phyloP scores from a whole-genome alignment of 1,140 invertebrate genomes.

The Atta cephalotes region DNA sequence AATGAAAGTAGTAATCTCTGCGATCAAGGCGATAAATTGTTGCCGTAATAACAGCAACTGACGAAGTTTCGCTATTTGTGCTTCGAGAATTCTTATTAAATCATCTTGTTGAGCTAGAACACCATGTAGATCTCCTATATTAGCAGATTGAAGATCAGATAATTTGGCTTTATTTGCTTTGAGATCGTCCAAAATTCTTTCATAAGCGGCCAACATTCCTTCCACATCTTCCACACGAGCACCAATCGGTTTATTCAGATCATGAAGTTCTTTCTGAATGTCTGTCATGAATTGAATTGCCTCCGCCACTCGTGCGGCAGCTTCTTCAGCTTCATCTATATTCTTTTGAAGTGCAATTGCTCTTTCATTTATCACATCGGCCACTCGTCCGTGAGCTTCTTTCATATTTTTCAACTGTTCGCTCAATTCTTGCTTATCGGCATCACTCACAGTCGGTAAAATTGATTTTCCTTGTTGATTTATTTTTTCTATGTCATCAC shows the following conservation, averaged over 20 bases:
- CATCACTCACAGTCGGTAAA: constrained; percentile 92
- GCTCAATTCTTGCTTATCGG: constrained; percentile 92
- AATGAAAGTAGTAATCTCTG: constrained; percentile 95
- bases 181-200: constrained; percentile 92
- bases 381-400: constrained; percentile 91
- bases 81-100: constrained; percentile 92
- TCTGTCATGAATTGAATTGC: constrained; percentile 92
- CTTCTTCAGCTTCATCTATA: constrained; percentile 92
- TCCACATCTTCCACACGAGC: constrained; percentile 94
- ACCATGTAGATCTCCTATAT: constrained; percentile 91
- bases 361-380: constrained; percentile 91
- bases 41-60: constrained; percentile 93
- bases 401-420: constrained; percentile 92
- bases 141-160: constrained; percentile 91
- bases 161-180: constrained; percentile 93
- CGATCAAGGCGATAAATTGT: constrained; percentile 94
- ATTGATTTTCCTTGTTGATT: constrained; percentile 93
- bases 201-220: constrained; percentile 91
- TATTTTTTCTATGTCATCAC: constrained; percentile 90
- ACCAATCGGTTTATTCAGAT: constrained; percentile 94
- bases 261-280: constrained; percentile 93
- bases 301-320: constrained; percentile 92
- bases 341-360: constrained; percentile 90
- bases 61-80: constrained; percentile 92
- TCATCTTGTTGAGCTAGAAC: constrained; percentile 94